A percentile compares a stretch with the other conserved stretches of the same genome.
These are phyloP conservation scores for Vanacampus margaritifer DNA, from an alignment of 2,113 vertebrate genomes.

Conservation along the genomic window DNA sequence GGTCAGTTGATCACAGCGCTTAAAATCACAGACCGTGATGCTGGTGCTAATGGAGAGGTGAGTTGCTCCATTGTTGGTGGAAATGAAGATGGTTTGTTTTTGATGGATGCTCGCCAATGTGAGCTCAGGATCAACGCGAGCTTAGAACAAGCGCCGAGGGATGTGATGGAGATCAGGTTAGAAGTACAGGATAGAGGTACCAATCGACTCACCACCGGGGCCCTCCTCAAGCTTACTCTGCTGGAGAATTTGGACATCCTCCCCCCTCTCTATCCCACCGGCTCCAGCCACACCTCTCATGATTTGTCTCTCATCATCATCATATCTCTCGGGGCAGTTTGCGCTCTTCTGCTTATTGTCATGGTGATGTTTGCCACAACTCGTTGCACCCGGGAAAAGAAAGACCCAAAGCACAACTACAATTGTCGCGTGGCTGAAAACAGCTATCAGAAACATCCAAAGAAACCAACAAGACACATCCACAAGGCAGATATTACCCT, in stretches of 20 bases:
- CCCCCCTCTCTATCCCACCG: constrained; percentile 76
- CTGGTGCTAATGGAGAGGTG: constrained; percentile 89
- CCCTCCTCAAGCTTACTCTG: constrained; percentile 78
- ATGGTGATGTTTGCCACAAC: constrained; percentile 92
- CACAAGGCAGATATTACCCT: constrained; percentile 96
- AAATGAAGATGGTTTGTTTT: constrained; percentile 83
- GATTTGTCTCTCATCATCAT: constrained; percentile 94
- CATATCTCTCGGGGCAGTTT: constrained; percentile 90
- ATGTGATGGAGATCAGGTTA: constrained; percentile 82
- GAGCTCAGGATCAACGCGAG: constrained; percentile 89
- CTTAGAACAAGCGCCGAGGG: constrained; percentile 74
- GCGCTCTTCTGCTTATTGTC: constrained; percentile 84
- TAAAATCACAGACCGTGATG: constrained; percentile 86
- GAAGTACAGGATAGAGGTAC: constrained; percentile 88
- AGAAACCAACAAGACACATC: constrained; percentile 92
- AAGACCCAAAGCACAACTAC: constrained; percentile 88
- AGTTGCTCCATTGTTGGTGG: constrained; percentile 84
- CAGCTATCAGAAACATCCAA: constrained; percentile 95
- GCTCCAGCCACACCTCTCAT: constrained; percentile 74
- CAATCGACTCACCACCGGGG: constrained; percentile 79
- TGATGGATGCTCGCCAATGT: constrained; percentile 86
- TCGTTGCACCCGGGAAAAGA: constrained; percentile 90
- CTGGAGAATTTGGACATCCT: constrained; percentile 77
- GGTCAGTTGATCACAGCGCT: constrained; percentile 83
- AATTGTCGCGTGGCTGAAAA: constrained; percentile 93